These are phyloP conservation scores for Chitala chitala DNA, from an alignment of 2,113 vertebrate species.

Conservation along the genomic window DNA sequence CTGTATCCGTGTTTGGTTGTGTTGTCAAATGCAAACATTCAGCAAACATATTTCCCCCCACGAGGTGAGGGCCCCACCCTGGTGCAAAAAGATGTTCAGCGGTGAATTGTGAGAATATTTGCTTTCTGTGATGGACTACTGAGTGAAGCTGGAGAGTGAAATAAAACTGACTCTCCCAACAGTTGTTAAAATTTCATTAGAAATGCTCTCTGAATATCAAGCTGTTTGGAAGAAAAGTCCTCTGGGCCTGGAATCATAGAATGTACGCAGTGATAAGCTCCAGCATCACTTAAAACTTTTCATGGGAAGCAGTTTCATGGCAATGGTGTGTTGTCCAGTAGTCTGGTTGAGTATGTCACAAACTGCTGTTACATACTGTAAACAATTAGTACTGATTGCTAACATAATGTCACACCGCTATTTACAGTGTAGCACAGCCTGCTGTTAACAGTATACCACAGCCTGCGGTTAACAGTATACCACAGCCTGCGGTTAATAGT, in stretches of 20 bases:
- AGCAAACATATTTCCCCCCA: conserved; percentile 4
- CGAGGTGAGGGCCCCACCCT: not conserved
- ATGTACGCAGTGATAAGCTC: not conserved
- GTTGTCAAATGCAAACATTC: not conserved
- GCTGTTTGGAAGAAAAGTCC: conserved; percentile 2
- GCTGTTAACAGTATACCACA: not conserved
- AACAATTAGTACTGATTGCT: too few species aligned
- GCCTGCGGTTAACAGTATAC: not conserved
- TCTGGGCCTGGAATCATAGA: not conserved
- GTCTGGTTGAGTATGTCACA: too few species aligned
- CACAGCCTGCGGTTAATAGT: not conserved
- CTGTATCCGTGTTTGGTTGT: not conserved
- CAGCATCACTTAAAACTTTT: not conserved
- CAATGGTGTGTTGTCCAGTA: too few species aligned
- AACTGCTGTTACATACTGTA: too few species aligned
- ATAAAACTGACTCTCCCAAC: conserved; percentile 6
- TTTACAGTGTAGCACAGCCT: not conserved
- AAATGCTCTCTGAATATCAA: conserved; percentile 14
- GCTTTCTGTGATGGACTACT: conserved; percentile 7
- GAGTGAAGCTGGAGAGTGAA: not conserved
- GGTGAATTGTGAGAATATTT: conserved; percentile 1
- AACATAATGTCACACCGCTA: not conserved
- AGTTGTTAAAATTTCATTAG: conserved; percentile 12
- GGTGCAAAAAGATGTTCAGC: conserved; percentile 11
- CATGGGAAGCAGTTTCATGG: not conserved